Evolutionary conservation across 1,140 invertebrate species (phyloP).

Genomic region (Dinoponera quadriceps): DNA sequence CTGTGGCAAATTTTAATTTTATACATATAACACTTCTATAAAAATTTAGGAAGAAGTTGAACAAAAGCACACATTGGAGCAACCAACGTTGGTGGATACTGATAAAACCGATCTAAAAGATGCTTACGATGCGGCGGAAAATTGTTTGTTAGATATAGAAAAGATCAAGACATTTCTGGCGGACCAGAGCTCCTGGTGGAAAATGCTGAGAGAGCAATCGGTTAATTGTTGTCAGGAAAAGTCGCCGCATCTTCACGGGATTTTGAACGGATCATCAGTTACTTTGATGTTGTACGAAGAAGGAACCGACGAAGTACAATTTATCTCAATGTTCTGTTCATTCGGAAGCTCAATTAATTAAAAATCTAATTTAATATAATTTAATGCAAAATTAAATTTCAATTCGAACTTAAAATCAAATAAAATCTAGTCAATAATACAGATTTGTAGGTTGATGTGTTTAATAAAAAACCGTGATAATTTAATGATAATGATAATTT

Average conservation of each 20-base stretch:
- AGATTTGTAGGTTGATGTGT: background rate
- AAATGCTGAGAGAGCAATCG: constrained; percentile 51
- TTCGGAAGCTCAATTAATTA: background rate
- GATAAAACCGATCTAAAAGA: constrained; percentile 42
- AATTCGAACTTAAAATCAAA: background rate
- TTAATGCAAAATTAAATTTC: too few relatives aligned
- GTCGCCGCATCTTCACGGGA: constrained; percentile 70
- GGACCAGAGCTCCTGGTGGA: constrained; percentile 65
- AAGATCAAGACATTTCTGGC: constrained; percentile 62
- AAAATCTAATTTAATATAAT: too few relatives aligned
- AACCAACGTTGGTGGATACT: background rate
- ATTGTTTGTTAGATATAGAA: constrained; percentile 56
- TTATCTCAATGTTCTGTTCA: background rate
- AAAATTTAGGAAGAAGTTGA: constrained; percentile 8
- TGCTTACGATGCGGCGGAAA: constrained; percentile 19
- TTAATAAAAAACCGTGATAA: background rate
- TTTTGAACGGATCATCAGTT: constrained; percentile 67
- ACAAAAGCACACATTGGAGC: background rate
- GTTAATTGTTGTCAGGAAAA: constrained; percentile 67
- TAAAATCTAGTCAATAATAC: background rate
- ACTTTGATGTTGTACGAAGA: constrained; percentile 67
- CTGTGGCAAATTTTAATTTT: background rate
- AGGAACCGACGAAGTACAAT: background rate
- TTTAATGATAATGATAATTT: background rate
- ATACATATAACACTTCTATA: background rate